Evolutionary conservation across 2,113 vertebrate genomes (phyloP), one percentile per base, ranked within the genome.

Genomic region (Rhinopomastus cyanomelas): DNA sequence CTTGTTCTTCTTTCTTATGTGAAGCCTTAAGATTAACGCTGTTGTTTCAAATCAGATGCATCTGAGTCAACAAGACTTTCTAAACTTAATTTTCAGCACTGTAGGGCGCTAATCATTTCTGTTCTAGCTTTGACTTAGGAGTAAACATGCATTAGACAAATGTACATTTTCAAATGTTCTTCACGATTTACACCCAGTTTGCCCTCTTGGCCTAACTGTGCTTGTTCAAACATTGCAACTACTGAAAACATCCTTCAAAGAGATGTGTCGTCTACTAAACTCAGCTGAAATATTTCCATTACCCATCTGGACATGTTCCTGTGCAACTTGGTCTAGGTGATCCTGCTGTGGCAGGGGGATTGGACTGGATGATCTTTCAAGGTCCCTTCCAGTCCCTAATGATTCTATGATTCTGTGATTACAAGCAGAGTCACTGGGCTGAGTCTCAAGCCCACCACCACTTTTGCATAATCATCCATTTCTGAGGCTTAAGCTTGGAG

Each of bases 1-100:
- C 39, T 92, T 55, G 25, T 88, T 92, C 53, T 94, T 68, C 83
- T 91, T 84, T 95, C n/a, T 88, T 85, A 46, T 90, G 78, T 49
- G 34, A 93, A 96, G 85, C 89, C 49, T 90, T 84, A 90, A 67
- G 79, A 91, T 89, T 90, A 94, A 52, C 53, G 39, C 42, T 19
- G 51, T 46, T 57, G 26, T 74, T 85, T 82, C 69, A 93, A 94
- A 81, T 62, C 90, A 62, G 88, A 76, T 56, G 42, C 5, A 22
- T 94, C 79, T 74, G 52, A 73, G 42, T 74, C 67, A 92, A 93
- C 23, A 85, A 69, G 15, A 27, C 49, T 85, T 78, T 68, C 60
- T 52, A 73, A 93, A 73, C 29, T 56, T 87, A 73, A 92, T 92
- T 92, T 90, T 79, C 83, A 66, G 49, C n/a, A 20, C 56, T 86